Conservation (phyloP, 2,797 vertebrate genomes). For the Mormyrus proboscirostris region DNA sequence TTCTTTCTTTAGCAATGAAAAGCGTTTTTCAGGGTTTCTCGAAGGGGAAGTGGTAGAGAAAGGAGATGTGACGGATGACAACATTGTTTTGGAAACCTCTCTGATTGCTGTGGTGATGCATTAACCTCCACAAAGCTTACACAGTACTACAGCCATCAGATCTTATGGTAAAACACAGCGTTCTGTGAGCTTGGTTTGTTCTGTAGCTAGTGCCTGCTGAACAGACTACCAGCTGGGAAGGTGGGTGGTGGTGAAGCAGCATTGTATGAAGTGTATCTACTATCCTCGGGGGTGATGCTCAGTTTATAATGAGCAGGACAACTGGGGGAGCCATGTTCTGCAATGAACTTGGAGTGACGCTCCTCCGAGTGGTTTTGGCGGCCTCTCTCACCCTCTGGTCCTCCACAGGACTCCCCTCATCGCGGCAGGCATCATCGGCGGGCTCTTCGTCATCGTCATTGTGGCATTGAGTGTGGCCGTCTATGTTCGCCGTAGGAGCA, state of each 20-base stretch:
- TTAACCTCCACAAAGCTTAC: neutral
- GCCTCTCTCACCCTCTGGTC: slow-evolving; percentile 10
- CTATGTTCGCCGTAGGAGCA: slow-evolving; percentile 86
- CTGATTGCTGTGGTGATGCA: neutral
- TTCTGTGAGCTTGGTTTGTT: neutral
- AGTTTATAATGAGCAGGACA: neutral
- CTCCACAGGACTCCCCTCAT: slow-evolving; percentile 82
- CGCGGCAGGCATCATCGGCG: slow-evolving; percentile 86
- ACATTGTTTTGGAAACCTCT: neutral
- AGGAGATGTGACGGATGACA: neutral
- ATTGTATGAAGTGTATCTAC: neutral
- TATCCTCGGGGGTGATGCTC: neutral
- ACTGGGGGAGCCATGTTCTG: neutral
- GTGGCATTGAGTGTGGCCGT: slow-evolving; percentile 83
- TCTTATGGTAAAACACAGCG: neutral
- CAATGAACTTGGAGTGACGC: neutral
- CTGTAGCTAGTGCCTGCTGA: neutral
- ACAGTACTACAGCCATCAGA: neutral
- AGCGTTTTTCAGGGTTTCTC: neutral
- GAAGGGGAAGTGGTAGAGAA: neutral
- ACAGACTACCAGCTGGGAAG: neutral
- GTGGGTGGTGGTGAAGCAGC: neutral
- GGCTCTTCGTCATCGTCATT: slow-evolving; percentile 88
- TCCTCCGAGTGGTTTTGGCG: neutral
- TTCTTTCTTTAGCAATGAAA: neutral